Base-by-base conservation (phyloP, 2,888 invertebrate genomes). In the Xestia rhomboidea region DNA sequence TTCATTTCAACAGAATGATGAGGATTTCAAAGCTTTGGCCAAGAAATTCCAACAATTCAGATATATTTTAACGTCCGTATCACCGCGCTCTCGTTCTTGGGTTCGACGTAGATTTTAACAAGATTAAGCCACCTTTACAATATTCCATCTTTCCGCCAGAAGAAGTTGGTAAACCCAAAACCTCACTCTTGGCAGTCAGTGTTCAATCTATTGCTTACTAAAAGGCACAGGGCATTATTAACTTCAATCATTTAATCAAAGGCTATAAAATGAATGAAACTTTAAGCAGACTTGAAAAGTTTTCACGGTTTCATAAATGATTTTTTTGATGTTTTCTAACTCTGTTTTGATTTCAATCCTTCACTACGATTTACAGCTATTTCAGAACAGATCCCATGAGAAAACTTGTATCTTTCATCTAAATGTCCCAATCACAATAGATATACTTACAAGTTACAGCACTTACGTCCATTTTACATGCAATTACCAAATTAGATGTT, bases 401-500 rank as follows among this genome's bases (percentile, higher is more conserved):
- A 83, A 64, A 51, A 34, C 38, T 57, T 57, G n/a, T 44, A 38
- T 44, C 49, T 51, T 27, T 51, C 21, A 46, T 49, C n/a, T 7
- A 54, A 69, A 76, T 60, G 64, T 71, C 62, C 71, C 68, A 79
- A 81, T 77, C 63, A 79, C 82, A 81, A 86, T 76, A 84, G 82
- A 72, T 72, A 76, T 77, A 57, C 72, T 72, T 75, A 51, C 81
- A 79, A 78, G 60, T 60, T 60, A 60, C 60, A 30, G 18, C 76
- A 81, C 79, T 83, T 80, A 77, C 64, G 67, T 84, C 73, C 69
- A 81, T 82, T 87, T 89, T 84, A 87, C 66, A 79, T 68, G 84
- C 88, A 84, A 86, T 89, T 85, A 88, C 88, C 83, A 89, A 90
- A 91, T 91, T 88, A 90, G 90, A 89, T 87, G 88, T 85, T 87